Evolutionary conservation across 2,113 vertebrate species (phyloP), one percentile per base, ranked within the genome.

Genomic region (Himantopus leucocephalus): DNA sequence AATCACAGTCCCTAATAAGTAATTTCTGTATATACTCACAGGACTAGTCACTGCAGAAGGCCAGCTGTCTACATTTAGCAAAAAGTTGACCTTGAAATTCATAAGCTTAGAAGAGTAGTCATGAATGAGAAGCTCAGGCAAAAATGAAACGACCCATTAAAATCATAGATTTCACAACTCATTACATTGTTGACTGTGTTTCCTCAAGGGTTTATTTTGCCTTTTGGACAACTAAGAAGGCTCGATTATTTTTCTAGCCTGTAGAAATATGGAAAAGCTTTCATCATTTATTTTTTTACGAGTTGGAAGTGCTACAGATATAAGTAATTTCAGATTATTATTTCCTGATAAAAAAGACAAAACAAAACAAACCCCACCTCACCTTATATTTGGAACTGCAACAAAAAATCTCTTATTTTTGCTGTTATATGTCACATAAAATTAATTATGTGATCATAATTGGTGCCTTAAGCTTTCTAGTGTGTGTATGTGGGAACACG

Each of bases 151-250:
- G 17, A 67, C n/a, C 60, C 50, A 79, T 85, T 90, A 83, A 89
- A 94, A 66, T 52, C 30, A 41, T 56, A 59, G 74, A 90, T 95
- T 92, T 94, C 59, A 80, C 71, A 94, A 94, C 34, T 95, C 83
- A 85, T 78, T 92, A 63, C 60, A 64, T 74, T 94, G 73, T 91
- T 89, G 91, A 93, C 45, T 73, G 4, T 86, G 34, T 70, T 96
- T 95, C 66, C 89, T 87, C 81, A 55, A 93, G 90, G 53, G 68
- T 77, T 82, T 83, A 23, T 80, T 82, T 93, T 93, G 45, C 7
- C 8, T 92, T 78, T 87, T 76, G 24, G 71, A 71, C 37, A 77
- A 29, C 37, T 72, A 85, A 79, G 48, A 53, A 53, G 9, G 10
- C 68, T 86, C 96, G 26, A 62, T 92, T 92, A 62, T 63, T 84